These are phyloP conservation scores for Nematostella vectensis DNA, from an alignment of 92 coral and sea anemone genomes.

Conservation along the genomic window DNA sequence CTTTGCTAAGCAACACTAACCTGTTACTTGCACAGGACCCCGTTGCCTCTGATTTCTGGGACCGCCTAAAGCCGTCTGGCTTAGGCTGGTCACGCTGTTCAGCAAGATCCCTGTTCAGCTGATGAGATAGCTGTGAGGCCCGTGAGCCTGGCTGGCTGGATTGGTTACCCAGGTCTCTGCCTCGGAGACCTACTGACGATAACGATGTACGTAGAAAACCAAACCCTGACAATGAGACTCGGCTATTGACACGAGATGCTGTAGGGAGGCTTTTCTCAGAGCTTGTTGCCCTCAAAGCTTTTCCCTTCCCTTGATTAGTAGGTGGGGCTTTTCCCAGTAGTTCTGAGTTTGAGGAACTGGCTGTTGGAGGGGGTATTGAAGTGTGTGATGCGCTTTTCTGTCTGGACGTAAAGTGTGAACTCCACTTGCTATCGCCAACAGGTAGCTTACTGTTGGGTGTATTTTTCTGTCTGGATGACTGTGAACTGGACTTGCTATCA, in stretches of 20 bases:
- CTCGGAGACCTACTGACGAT: constrained; percentile 23
- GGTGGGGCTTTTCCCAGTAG: too few relatives aligned
- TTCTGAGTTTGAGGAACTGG: too few relatives aligned
- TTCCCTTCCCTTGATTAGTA: too few relatives aligned
- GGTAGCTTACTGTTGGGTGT: too few relatives aligned
- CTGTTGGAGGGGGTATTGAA: too few relatives aligned
- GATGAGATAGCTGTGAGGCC: constrained; percentile 26
- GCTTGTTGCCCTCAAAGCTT: too few relatives aligned
- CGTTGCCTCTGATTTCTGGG: constrained; percentile 95
- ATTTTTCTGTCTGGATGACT: too few relatives aligned
- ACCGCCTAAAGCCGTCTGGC: constrained; percentile 99
- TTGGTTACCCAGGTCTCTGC: constrained; percentile 40
- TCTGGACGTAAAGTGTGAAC: too few relatives aligned
- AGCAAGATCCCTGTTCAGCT: constrained; percentile 14
- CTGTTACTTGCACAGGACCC: constrained; percentile 99
- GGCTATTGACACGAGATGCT: constrained; percentile 2
- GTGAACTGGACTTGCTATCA: too few relatives aligned
- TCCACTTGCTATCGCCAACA: too few relatives aligned
- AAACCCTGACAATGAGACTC: constrained; percentile 12
- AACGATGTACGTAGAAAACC: constrained; percentile 22
- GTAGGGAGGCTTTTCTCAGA: neutral
- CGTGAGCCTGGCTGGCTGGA: constrained; percentile 28
- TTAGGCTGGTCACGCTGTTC: constrained; percentile 87
- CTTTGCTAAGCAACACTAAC: too few relatives aligned
- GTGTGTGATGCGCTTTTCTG: too few relatives aligned